Evolutionary conservation across 2,888 invertebrate genomes (phyloP).

Genomic region (Galerucella nymphaeae): DNA sequence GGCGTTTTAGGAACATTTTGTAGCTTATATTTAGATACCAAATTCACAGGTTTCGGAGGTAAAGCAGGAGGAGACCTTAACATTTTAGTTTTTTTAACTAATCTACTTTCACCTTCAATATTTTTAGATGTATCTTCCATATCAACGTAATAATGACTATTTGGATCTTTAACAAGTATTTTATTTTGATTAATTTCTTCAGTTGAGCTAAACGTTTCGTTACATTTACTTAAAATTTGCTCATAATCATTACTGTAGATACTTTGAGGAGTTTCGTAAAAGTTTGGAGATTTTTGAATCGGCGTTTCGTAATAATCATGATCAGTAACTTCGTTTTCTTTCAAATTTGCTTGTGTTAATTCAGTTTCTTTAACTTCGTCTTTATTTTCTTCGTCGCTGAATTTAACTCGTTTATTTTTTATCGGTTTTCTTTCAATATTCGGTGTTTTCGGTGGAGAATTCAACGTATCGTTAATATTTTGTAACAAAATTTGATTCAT

Average conservation of each 20-base stretch:
- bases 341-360: slow-evolving; percentile 48
- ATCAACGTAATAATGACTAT: slow-evolving; percentile 69
- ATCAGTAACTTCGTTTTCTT: slow-evolving; percentile 45
- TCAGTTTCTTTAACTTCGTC: slow-evolving; percentile 33
- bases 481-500: slow-evolving; percentile 86
- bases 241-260: slow-evolving; percentile 82
- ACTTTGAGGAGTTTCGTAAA: slow-evolving; percentile 76
- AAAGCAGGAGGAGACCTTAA: slow-evolving; percentile 78
- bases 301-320: slow-evolving; percentile 64
- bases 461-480: slow-evolving; percentile 70
- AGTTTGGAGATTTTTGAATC: slow-evolving; percentile 65
- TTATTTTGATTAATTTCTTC: slow-evolving; percentile 56
- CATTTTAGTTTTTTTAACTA: slow-evolving; percentile 66
- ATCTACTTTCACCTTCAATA: slow-evolving; percentile 49
- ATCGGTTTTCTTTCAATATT: slow-evolving; percentile 58
- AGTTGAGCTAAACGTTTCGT: slow-evolving; percentile 58
- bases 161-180: slow-evolving; percentile 67
- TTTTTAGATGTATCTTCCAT: slow-evolving; percentile 68
- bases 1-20: slow-evolving; percentile 51
- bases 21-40: slow-evolving; percentile 75
- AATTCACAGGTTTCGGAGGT: slow-evolving; percentile 82
- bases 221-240: slow-evolving; percentile 71
- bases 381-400: slow-evolving; percentile 60
- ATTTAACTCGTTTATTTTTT: slow-evolving; percentile 62
- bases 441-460: slow-evolving; percentile 64